These are phyloP conservation scores for Xenops minutus DNA, from an alignment of 2,797 vertebrate genomes.

Conservation along the genomic window DNA sequence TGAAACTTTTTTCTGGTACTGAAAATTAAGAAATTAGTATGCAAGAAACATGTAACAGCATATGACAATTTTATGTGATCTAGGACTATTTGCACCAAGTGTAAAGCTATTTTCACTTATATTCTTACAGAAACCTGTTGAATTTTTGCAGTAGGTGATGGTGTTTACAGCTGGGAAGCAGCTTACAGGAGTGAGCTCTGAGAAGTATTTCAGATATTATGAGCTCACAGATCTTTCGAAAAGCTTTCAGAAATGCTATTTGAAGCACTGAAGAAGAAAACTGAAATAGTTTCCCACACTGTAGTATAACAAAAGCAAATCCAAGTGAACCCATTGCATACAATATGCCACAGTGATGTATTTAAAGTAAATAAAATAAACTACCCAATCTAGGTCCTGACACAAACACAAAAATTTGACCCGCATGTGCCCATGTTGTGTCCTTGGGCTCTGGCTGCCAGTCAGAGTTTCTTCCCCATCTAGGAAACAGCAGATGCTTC, in stretches of 20 bases:
- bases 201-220: constrained; percentile 9
- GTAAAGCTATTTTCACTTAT: neutral
- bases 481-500: neutral
- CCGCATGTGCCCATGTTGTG: fast-evolving
- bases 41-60: neutral
- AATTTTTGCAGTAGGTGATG: neutral
- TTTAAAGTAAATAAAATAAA: neutral
- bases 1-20: neutral
- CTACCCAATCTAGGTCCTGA: neutral
- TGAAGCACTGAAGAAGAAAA: neutral
- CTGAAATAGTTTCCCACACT: neutral
- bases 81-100: neutral
- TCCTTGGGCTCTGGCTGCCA: neutral
- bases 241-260: neutral
- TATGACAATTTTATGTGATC: neutral
- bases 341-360: neutral
- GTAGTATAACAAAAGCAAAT: neutral
- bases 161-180: neutral
- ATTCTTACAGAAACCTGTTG: neutral
- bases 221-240: neutral
- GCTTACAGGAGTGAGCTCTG: neutral
- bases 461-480: neutral
- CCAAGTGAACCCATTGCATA: neutral
- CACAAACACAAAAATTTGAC: neutral
- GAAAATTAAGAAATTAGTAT: neutral